A percentile compares a stretch with the other conserved stretches of the same genome.
Conservation (phyloP, 2,113 vertebrate genomes). For the Burhinus oedicnemus region DNA sequence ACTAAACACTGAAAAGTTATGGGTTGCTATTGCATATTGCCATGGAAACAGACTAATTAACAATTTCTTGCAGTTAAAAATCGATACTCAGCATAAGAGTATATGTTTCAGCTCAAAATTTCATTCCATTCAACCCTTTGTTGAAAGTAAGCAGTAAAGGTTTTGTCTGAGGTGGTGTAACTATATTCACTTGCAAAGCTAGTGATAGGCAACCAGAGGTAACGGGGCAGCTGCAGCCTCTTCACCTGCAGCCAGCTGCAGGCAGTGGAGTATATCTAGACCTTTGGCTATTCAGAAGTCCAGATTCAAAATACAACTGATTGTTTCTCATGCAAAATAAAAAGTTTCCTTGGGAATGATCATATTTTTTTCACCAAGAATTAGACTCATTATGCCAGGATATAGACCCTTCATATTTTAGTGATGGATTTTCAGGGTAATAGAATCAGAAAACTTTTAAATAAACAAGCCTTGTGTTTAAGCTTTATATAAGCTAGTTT, state of each 20-base stretch:
- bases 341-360: not conserved
- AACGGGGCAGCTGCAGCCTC: not conserved
- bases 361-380: not conserved
- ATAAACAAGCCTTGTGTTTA: not conserved
- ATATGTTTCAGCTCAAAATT: not conserved
- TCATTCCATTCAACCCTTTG: not conserved
- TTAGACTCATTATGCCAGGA: not conserved
- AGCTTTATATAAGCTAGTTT: not conserved
- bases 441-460: not conserved
- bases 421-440: not conserved
- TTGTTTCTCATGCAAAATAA: not conserved
- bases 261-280: not conserved
- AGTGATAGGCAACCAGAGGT: not conserved
- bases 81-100: not conserved
- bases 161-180: not conserved
- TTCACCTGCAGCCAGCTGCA: fast-evolving
- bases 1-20: not conserved
- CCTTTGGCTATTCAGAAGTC: not conserved
- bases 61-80: not conserved
- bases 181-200: not conserved
- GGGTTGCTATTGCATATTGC: not conserved
- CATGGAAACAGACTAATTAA: not conserved
- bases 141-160: not conserved
- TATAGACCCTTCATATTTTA: not conserved
- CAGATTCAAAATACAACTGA: not conserved